Evolutionary conservation across 1,140 invertebrate genomes (phyloP), one percentile per base, ranked within the genome.

Genomic region (Drosophila auraria): DNA sequence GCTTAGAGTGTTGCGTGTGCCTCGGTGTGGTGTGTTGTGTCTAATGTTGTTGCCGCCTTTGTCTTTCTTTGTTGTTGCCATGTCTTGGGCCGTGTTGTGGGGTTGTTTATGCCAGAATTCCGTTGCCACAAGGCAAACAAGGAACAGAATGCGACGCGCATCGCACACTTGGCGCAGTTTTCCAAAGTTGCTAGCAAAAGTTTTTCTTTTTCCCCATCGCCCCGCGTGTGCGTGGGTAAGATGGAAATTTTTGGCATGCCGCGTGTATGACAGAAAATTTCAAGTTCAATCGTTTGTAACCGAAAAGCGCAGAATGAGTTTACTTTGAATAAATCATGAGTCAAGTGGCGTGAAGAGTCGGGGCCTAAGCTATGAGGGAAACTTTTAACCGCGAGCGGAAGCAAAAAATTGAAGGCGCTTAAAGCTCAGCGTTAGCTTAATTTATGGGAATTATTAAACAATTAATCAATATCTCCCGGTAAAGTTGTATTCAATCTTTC

Each of bases 291-390:
- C 68, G 82, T 78, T 83, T 75, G 74, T 80, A 83, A 81, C 70
- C 70, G 61, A 77, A 56, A 66, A 78, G 25, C 57, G 64, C 45
- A 73, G 61, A 81, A 89, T 75, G 84, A 84, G 73, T 84, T 81
- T 84, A 87, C 74, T 84, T 81, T 89, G 86, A 87, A 87, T 87
- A 87, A 87, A 84, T 87, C 84, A 87, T 79, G 73, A 81, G 78
- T 65, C 62, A 69, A 69, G 62, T 74, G 58, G 40, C 27, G 40
- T 56, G 44, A 23, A 20, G 30, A 36, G 30, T 14, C 6, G 30
- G 30, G 45, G 44, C 42, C 49, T 62, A 25, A 71, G 60, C 80
- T 80, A 82, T 59, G 62, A 51, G 2, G 30, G 14, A 78, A 61
- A 77, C 73, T 77, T 76, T 65, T 77, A 45, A 64, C 36, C 54